Conservation (phyloP, 2,888 invertebrate genomes). For the Allolobophora icterica region DNA sequence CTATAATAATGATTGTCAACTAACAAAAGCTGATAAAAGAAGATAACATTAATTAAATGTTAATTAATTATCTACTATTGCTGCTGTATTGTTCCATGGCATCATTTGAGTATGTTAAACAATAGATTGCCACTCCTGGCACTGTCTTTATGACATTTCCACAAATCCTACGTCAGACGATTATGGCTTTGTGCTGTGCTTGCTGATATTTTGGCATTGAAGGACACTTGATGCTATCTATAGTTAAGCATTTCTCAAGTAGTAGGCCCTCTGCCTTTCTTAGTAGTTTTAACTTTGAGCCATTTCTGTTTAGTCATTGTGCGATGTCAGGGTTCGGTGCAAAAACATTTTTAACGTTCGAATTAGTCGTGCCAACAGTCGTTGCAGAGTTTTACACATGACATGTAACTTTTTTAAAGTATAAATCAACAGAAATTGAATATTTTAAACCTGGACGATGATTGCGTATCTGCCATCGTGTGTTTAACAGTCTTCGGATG, state of each 20-base stretch:
- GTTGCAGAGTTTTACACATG: background rate
- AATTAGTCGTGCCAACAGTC: background rate
- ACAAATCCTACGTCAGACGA: background rate
- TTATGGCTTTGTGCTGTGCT: background rate
- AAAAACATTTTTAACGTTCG: background rate
- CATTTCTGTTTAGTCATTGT: background rate
- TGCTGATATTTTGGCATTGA: background rate
- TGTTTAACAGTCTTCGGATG: background rate
- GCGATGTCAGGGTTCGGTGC: background rate
- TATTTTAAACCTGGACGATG: background rate
- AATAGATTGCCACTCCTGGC: too few relatives aligned
- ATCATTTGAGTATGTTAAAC: background rate
- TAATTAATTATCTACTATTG: background rate
- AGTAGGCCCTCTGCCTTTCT: background rate
- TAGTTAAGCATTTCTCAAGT: background rate
- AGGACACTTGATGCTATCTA: background rate
- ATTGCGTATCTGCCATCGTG: background rate
- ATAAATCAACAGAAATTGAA: background rate
- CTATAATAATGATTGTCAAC: background rate
- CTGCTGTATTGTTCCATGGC: background rate
- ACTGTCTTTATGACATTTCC: background rate
- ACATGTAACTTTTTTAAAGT: background rate
- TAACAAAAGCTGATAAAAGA: background rate
- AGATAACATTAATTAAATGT: background rate
- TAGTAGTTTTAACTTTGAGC: background rate